phyloP scores from a whole-genome alignment of 2,797 vertebrate species.

The Labroides dimidiatus region DNA sequence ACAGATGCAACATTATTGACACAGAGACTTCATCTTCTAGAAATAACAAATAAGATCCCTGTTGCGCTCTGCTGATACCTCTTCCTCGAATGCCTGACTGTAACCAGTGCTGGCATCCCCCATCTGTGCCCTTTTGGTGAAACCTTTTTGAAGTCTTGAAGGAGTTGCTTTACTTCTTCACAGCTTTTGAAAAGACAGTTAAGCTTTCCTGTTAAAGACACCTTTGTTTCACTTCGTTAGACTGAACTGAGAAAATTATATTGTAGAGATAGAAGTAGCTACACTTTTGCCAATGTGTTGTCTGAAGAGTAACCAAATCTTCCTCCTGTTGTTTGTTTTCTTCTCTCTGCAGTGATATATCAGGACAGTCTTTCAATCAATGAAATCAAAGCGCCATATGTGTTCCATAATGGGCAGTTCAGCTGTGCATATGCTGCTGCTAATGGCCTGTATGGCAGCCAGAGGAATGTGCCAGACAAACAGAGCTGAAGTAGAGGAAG shows the following conservation, averaged over 20 bases:
- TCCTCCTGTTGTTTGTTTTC: conserved; percentile 20
- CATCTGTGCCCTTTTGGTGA: conserved; percentile 75
- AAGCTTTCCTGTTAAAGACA: conserved; percentile 38
- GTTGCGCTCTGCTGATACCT: conserved; percentile 31
- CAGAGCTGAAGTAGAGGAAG: conserved; percentile 59
- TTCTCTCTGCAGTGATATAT: conserved; percentile 51
- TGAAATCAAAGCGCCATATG: conserved; percentile 62
- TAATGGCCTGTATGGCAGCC: conserved; percentile 81
- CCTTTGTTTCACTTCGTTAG: conserved; percentile 6
- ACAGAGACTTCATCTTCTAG: conserved; percentile 51
- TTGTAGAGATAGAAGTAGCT: background rate
- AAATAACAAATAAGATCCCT: conserved; percentile 55
- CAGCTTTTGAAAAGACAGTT: conserved; percentile 56
- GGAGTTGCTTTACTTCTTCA: conserved; percentile 57
- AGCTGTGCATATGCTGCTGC: conserved; percentile 81
- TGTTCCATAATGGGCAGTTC: conserved; percentile 84
- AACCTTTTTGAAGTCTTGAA: conserved; percentile 78
- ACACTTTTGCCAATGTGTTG: background rate
- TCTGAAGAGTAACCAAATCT: conserved; percentile 27
- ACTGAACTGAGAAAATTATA: conserved; percentile 7
- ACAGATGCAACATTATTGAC: conserved; percentile 43
- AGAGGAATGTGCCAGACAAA: conserved; percentile 86
- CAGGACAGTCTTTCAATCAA: conserved; percentile 66
- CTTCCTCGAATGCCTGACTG: conserved; percentile 50
- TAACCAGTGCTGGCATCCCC: conserved; percentile 70